Evolutionary conservation across 2,113 vertebrate genomes (phyloP).

Genomic region (Gallinago jamesoni): DNA sequence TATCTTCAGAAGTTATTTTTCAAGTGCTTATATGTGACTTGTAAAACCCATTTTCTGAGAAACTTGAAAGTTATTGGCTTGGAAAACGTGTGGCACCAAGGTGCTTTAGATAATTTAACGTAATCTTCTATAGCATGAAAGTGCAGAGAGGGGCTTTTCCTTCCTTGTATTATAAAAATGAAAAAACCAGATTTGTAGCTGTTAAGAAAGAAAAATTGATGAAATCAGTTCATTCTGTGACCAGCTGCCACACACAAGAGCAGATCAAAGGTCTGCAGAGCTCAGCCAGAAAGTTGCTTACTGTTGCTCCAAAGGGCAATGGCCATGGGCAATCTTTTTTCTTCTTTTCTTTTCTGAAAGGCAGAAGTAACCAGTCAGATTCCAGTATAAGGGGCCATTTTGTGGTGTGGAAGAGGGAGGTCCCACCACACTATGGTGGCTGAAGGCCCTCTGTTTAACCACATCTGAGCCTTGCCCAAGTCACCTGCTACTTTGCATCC

Average conservation of each 20-base stretch:
- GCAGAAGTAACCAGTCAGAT: not conserved
- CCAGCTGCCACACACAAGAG: not conserved
- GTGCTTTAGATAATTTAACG: not conserved
- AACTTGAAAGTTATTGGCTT: not conserved
- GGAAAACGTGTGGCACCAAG: not conserved
- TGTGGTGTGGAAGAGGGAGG: not conserved
- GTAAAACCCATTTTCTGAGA: not conserved
- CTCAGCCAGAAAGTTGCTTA: not conserved
- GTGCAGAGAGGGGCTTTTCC: not conserved
- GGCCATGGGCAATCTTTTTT: not conserved
- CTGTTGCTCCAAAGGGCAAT: not conserved
- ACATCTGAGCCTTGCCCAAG: not conserved
- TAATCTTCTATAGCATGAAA: not conserved
- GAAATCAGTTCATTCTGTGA: not conserved
- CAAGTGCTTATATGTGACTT: not conserved
- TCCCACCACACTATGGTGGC: not conserved
- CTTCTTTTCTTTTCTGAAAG: not conserved
- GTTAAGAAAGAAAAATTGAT: not conserved
- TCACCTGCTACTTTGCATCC: not conserved
- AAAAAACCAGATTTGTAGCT: not conserved
- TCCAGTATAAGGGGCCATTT: not conserved
- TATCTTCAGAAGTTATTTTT: not conserved
- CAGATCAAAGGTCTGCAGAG: not conserved
- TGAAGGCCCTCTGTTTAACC: not conserved
- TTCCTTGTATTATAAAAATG: not conserved